Base-by-base conservation (phyloP, 2,888 invertebrate genomes). In the Drosophila buzzatii region DNA sequence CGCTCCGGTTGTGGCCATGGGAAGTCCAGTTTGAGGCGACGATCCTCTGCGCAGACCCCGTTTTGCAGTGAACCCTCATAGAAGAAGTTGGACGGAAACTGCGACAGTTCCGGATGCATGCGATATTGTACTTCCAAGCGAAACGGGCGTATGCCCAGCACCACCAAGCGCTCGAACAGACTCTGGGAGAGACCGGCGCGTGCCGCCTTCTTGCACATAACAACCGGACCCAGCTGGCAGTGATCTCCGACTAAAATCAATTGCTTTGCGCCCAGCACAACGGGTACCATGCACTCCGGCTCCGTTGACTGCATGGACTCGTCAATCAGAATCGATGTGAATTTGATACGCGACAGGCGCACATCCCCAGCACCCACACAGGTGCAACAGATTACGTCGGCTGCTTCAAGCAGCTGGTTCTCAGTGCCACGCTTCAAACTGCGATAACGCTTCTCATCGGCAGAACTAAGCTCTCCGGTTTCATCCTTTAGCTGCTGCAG, bases 131-230 rank as follows among this genome's bases (percentile, higher is more conserved):
- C 98, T 93, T 99, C 99, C 45, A 99, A 94, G 0, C 99, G 96
- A 93, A 99, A 98, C 0, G 99, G 99, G 33, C 99, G 95, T 84
- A 99, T 99, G 10, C 99, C 99, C 8, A 99, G 95, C 0, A 99
- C 98, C 0, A 99, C 99, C 1, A 99, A 94, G 7, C 99, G 95
- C 92, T 99, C 99, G 93, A 99, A 99, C 70, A 99, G 94, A 59
- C 99, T 99, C 93, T 99, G 99, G 0, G 98, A 98, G 27, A 99
- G 95, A 2, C 99, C 99, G 0, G 99, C 99, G 61, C 97, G 95
- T 0, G 99, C 98, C 0, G 99, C 99, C 92, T 99, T 99, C 93
- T 99, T 99, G 94, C 99, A 99, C 99, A 99, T 99, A 0, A 99
- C 99, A 0, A 99, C 99, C 0, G 99, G 99, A 0, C 99, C 99